phyloP scores from a whole-genome alignment of 2,888 invertebrate genomes.

The Tetragonula carbonaria region DNA sequence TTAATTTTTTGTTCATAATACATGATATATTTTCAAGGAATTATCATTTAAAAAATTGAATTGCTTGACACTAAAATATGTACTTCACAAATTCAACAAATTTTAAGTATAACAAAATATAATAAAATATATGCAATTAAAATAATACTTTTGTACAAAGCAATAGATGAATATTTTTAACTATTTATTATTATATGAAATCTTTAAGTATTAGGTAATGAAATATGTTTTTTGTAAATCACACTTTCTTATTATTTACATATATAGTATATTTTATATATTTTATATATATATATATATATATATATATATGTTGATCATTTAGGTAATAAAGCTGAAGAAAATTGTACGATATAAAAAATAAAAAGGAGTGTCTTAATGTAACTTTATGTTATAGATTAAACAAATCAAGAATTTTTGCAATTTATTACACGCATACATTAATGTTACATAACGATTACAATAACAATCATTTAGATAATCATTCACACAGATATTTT shows the following conservation, averaged over 20 bases:
- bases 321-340: neutral
- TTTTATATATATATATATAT: no score
- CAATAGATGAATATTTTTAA: neutral
- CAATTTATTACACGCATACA: slow-evolving; percentile 57
- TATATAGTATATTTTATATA: no score
- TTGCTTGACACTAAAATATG: neutral
- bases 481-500: slow-evolving; percentile 16
- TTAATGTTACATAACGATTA: slow-evolving; percentile 55
- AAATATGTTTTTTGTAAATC: neutral
- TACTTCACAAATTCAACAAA: neutral
- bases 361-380: slow-evolving; percentile 8
- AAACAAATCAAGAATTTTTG: slow-evolving; percentile 52
- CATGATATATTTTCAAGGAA: neutral
- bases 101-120: neutral
- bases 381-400: slow-evolving; percentile 54
- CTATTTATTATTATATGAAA: neutral
- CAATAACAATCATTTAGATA: slow-evolving; percentile 29
- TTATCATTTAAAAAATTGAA: slow-evolving; percentile 12
- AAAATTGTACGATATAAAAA: neutral
- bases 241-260: neutral
- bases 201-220: neutral
- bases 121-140: neutral
- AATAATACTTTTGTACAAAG: neutral
- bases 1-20: neutral
- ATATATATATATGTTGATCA: no score